Percentiles rank a stretch among this genome's conserved stretches.
Evolutionary conservation across 2,797 vertebrate genomes (phyloP).

Genomic region (Sciaenops ocellatus): DNA sequence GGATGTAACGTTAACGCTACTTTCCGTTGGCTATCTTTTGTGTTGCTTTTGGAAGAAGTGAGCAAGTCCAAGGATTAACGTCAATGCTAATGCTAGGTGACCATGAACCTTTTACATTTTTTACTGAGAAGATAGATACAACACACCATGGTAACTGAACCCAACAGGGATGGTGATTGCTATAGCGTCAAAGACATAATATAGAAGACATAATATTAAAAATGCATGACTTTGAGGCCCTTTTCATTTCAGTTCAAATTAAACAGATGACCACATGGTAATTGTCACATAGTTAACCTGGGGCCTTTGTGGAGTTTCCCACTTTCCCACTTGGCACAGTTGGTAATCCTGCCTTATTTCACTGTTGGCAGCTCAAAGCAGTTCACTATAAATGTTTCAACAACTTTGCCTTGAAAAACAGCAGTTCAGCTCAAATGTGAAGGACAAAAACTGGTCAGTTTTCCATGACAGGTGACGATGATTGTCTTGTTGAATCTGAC

Average conservation of each 20-base stretch:
- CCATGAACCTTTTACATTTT: too few relatives aligned
- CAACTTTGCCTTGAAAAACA: neutral
- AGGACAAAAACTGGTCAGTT: neutral
- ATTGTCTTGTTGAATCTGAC: neutral
- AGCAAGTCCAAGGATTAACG: neutral
- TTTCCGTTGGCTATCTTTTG: neutral
- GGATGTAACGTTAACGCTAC: neutral
- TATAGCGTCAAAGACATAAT: too few relatives aligned
- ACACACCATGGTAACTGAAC: too few relatives aligned
- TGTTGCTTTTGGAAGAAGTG: neutral
- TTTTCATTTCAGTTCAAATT: conserved; percentile 10
- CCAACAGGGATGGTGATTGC: too few relatives aligned
- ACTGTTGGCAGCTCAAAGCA: neutral
- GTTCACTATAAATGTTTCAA: neutral
- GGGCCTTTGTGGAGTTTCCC: neutral
- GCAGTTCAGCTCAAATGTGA: neutral
- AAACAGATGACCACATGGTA: conserved; percentile 18
- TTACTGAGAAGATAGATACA: neutral
- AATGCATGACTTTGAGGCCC: neutral
- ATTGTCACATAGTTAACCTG: neutral
- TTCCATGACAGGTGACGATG: neutral
- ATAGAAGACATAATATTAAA: neutral
- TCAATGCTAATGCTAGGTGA: too few relatives aligned
- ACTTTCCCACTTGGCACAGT: neutral
- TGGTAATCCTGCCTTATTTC: neutral